phyloP scores from a whole-genome alignment of 35 echinoderm and acorn worm genomes.

The Apostichopus parvimensis region DNA sequence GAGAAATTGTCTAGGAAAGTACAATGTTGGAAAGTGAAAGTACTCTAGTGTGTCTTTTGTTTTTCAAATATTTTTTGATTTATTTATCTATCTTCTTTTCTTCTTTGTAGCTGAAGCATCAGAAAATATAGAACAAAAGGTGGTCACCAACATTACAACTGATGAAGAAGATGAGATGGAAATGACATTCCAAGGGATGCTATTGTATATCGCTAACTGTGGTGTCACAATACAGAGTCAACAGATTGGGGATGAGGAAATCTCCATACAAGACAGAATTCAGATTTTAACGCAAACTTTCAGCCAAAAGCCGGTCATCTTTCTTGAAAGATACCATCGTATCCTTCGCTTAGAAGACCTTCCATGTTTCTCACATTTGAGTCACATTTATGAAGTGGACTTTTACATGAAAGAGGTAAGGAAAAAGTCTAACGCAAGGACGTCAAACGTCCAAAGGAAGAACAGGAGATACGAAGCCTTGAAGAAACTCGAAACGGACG shows the following conservation, averaged over 20 bases:
- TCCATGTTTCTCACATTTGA: conserved; percentile 62
- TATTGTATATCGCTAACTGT: conserved; percentile 79
- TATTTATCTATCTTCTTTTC: too few relatives aligned
- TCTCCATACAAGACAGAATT: conserved; percentile 61
- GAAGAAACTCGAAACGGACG: conserved; percentile 80
- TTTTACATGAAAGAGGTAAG: conserved; percentile 75
- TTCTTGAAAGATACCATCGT: conserved; percentile 75
- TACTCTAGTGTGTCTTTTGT: too few relatives aligned
- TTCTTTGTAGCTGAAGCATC: too few relatives aligned
- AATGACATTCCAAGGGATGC: conserved; percentile 51
- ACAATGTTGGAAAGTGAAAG: too few relatives aligned
- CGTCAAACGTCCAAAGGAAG: conserved; percentile 40
- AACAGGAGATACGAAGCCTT: conserved; percentile 92
- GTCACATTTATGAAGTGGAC: conserved; percentile 73
- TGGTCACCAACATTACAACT: not conserved
- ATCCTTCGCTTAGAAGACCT: conserved; percentile 71
- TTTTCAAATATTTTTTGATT: too few relatives aligned
- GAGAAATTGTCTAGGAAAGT: too few relatives aligned
- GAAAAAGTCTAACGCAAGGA: conserved; percentile 58
- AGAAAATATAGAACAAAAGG: too few relatives aligned
- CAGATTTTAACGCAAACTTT: conserved; percentile 62
- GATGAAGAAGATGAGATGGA: conserved; percentile 35
- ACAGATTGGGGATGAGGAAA: conserved; percentile 76
- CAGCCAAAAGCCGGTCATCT: conserved; percentile 65
- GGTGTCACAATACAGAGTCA: conserved; percentile 78